Conservation (phyloP, 2,888 invertebrate species). For the Tinea trinotella region DNA sequence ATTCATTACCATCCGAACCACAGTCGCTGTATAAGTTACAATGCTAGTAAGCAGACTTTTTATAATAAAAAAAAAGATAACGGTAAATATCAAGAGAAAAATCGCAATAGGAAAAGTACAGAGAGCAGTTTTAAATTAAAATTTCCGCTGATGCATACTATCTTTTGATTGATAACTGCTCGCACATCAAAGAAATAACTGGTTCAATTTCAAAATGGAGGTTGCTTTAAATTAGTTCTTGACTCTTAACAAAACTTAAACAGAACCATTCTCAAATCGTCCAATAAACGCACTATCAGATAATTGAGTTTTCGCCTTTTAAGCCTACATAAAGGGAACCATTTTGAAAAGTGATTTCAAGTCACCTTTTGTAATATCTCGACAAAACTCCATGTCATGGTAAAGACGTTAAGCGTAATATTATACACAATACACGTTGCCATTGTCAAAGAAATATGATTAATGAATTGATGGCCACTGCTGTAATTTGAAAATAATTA, state of each 20-base stretch:
- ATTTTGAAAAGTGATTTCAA: not conserved
- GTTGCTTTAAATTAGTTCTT: too few relatives aligned
- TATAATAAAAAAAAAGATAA: not conserved
- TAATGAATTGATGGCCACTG: constrained; percentile 13
- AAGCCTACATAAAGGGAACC: constrained; percentile 20
- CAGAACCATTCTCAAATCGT: constrained; percentile 1
- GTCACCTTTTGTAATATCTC: not conserved
- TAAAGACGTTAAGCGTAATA: constrained; percentile 2
- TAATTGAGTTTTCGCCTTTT: constrained; percentile 41
- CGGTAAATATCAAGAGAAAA: not conserved
- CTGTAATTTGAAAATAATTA: constrained; percentile 16
- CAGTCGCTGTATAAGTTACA: too few relatives aligned
- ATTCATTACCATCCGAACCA: too few relatives aligned
- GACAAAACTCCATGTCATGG: not conserved
- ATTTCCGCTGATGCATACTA: not conserved
- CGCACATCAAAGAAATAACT: too few relatives aligned
- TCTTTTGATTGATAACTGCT: not conserved
- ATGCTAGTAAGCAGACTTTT: too few relatives aligned
- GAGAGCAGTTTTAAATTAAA: not conserved
- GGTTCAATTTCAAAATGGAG: too few relatives aligned
- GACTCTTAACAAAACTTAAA: too few relatives aligned
- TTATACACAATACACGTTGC: not conserved
- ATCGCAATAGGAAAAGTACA: not conserved
- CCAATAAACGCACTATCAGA: constrained; percentile 6
- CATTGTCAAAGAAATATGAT: constrained; percentile 12